Base-by-base conservation (phyloP, 2,888 invertebrate species). In the Lepeophtheirus nordmannii region DNA sequence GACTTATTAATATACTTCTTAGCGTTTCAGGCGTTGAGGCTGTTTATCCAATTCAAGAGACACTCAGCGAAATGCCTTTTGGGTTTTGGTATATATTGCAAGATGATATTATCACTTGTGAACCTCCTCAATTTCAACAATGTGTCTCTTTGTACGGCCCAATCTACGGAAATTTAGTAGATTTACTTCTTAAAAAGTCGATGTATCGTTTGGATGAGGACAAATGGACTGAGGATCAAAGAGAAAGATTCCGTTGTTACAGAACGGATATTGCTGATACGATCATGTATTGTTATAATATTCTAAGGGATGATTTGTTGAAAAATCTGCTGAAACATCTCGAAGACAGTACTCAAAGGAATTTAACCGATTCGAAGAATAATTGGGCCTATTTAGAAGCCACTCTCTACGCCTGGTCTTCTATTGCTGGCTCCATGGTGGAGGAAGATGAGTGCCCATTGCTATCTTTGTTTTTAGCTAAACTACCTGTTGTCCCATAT, bases 31-130 rank as follows among this genome's bases (percentile, higher is more conserved):
- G 58, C 9, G 22, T 58, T 9, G 17, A 23, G 2, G 66, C 66
- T 46, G 82, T 85, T 70, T 93, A 88, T 77, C 92, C 92, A 0
- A 80, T 86, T 5, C 88, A 93, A 72, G 94, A 93, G 76, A 85
- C 83, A 0, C 83, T 87, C 69, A 92, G 91, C 73, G 86, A 85
- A 68, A 81, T 90, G 69, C 83, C 89, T 0, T 85, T 92, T 76
- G 86, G 87, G 3, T 89, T 92, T 75, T 93, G 93, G 93, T 93
- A 89, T 74, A 84, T 86, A 67, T 71, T 71, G 14, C 73, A 85
- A 82, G 85, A 85, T 73, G 84, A 84, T 72, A 78, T 85, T 60
- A 72, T 82, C 61, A 78, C 79, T 64, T 73, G 80, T 58, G 78
- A 77, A 20, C 72, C 76, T 10, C 74, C 76, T 1, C 74, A 78